Percentiles rank a stretch among this genome's conserved stretches.
phyloP scores from a whole-genome alignment of 2,888 invertebrate genomes.

The Rotaria sp. region DNA sequence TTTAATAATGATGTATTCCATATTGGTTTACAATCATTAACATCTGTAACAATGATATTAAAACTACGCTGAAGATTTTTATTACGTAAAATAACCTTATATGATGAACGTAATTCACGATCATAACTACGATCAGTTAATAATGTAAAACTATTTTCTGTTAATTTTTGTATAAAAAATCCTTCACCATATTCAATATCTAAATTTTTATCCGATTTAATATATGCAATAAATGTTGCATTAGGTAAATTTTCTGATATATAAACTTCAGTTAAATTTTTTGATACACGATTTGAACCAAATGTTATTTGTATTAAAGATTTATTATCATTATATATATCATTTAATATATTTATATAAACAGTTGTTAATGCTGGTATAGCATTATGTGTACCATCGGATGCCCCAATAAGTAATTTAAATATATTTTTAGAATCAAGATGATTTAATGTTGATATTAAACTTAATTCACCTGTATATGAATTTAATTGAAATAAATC shows the following conservation, averaged over 20 bases:
- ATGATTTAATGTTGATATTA: neutral
- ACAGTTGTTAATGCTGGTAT: constrained; percentile 20
- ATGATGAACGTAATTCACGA: neutral
- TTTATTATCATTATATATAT: neutral
- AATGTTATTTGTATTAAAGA: constrained; percentile 1
- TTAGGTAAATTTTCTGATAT: constrained; percentile 1
- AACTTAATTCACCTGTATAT: neutral
- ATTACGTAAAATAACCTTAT: neutral
- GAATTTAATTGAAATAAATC: neutral
- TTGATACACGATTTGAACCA: constrained; percentile 13
- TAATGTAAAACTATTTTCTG: neutral
- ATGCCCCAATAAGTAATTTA: neutral
- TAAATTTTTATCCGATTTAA: neutral
- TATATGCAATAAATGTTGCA: constrained; percentile 29
- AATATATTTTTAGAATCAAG: neutral
- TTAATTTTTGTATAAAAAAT: constrained; percentile 13
- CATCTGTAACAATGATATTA: neutral
- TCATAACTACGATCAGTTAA: neutral
- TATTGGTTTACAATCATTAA: neutral
- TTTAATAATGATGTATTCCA: neutral
- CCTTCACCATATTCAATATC: neutral
- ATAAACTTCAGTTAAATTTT: neutral
- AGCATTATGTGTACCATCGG: neutral
- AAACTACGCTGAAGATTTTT: neutral
- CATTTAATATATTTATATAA: neutral